Evolutionary conservation across 2,113 vertebrate genomes (phyloP).

Genomic region (Naja naja): DNA sequence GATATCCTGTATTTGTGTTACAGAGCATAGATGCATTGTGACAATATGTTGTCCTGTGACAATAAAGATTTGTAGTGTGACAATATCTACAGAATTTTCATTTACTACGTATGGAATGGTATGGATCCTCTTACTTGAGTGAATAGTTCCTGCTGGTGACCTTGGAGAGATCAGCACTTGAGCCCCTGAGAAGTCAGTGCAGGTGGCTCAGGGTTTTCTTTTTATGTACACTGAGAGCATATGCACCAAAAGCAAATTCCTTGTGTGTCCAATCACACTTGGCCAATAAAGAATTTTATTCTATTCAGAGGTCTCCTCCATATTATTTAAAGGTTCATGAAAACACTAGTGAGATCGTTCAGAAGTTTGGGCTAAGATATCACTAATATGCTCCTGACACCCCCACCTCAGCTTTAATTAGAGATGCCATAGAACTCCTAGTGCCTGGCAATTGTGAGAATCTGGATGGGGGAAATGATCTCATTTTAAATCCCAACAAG

Average conservation of each 20-base stretch:
- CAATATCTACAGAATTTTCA: background rate
- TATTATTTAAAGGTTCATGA: background rate
- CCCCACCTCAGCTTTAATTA: background rate
- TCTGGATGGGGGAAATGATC: background rate
- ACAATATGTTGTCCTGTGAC: background rate
- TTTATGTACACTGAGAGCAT: too few species aligned
- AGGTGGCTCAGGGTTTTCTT: background rate
- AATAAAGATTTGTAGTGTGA: background rate
- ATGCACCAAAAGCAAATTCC: too few species aligned
- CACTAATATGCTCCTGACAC: background rate
- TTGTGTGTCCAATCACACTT: too few species aligned
- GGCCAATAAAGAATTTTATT: too few species aligned
- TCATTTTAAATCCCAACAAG: background rate
- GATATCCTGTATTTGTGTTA: constrained; percentile 4
- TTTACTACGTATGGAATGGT: background rate
- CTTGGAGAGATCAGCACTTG: background rate
- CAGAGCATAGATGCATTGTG: background rate
- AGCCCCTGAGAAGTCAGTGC: background rate
- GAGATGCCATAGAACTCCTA: background rate
- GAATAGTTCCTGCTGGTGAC: background rate
- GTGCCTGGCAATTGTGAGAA: too few species aligned
- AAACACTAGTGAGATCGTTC: background rate
- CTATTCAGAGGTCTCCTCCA: too few species aligned
- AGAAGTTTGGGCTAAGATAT: background rate
- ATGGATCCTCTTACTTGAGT: background rate